phyloP scores from a whole-genome alignment of 2,797 vertebrate genomes.

The Labeo calbasu region DNA sequence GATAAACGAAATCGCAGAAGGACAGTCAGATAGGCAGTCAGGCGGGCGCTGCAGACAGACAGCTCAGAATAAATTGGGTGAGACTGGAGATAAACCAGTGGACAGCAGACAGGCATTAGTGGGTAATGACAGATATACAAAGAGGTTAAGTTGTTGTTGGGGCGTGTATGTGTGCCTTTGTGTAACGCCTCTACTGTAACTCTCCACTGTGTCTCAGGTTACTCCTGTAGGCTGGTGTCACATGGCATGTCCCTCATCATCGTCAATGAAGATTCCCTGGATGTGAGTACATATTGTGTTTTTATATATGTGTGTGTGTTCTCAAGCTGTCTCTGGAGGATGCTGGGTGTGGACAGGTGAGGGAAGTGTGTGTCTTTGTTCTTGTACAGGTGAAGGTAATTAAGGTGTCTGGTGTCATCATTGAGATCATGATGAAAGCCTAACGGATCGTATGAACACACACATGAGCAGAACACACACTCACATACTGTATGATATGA shows the following conservation, averaged over 20 bases:
- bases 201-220: conserved; percentile 78
- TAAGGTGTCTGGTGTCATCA: conserved; percentile 82
- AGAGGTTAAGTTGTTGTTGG: conserved; percentile 47
- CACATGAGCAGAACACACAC: conserved; percentile 20
- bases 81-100: conserved; percentile 38
- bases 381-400: conserved; percentile 76
- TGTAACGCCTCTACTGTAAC: conserved; percentile 13
- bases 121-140: conserved; percentile 45
- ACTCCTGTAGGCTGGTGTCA: conserved; percentile 93
- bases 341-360: conserved; percentile 70
- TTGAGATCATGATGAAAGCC: conserved; percentile 71
- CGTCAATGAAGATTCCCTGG: conserved; percentile 95
- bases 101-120: conserved; percentile 36
- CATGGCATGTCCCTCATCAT: conserved; percentile 98
- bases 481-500: background rate
- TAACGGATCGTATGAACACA: conserved; percentile 36
- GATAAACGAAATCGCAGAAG: background rate
- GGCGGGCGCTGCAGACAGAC: conserved; percentile 14
- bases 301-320: conserved; percentile 42
- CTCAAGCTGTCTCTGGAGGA: conserved; percentile 34
- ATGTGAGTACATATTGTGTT: conserved; percentile 85
- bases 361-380: conserved; percentile 78
- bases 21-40: conserved; percentile 24
- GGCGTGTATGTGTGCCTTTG: conserved; percentile 39
- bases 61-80: conserved; percentile 27